Conservation (phyloP, 2,113 vertebrate species). For the Aviceda subcristata region DNA sequence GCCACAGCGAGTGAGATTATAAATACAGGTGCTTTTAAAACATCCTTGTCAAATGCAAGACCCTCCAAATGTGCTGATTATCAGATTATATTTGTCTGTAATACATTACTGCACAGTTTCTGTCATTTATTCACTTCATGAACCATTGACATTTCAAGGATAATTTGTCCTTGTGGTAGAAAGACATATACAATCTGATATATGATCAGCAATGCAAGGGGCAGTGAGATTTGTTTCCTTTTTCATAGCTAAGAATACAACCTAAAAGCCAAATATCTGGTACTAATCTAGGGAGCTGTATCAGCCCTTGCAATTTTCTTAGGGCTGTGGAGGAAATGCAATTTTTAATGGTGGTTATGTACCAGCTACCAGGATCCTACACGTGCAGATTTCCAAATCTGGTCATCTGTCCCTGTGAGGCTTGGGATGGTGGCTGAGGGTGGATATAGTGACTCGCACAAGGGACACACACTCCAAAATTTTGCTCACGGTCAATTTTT, state of each 20-base stretch:
- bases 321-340: neutral
- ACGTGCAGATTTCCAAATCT: neutral
- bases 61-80: neutral
- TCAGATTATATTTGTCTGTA: neutral
- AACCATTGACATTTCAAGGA: neutral
- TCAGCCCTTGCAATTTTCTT: neutral
- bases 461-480: neutral
- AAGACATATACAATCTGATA: neutral
- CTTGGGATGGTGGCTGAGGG: neutral
- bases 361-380: neutral
- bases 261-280: neutral
- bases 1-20: neutral
- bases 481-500: neutral
- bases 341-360: neutral
- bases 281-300: neutral
- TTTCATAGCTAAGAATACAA: neutral
- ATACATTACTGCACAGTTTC: neutral
- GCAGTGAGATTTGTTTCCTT: neutral
- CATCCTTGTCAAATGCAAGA: neutral
- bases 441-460: accelerated
- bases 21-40: neutral
- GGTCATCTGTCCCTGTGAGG: neutral
- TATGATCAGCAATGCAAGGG: neutral
- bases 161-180: neutral
- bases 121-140: neutral